Evolutionary conservation across 2,113 vertebrate species (phyloP).

Genomic region (Monarcha castaneiventris): DNA sequence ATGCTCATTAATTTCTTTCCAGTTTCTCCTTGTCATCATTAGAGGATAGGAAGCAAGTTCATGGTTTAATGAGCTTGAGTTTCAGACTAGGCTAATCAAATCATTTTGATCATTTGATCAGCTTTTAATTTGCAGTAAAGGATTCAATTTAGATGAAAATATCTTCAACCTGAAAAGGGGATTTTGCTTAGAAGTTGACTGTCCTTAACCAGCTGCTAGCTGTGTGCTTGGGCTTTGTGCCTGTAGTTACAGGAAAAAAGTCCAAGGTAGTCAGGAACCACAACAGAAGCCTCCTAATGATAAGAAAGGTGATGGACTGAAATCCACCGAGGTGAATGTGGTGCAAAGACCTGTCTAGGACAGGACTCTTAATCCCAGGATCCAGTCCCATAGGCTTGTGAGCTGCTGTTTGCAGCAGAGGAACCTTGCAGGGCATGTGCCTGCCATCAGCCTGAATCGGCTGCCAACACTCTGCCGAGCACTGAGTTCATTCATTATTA

Average conservation of each 20-base stretch:
- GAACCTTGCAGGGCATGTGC: not conserved
- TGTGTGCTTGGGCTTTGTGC: not conserved
- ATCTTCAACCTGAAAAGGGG: not conserved
- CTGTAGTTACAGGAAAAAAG: not conserved
- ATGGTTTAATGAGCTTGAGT: not conserved
- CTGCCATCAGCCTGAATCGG: not conserved
- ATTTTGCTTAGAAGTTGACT: not conserved
- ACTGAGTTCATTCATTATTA: conserved; percentile 21
- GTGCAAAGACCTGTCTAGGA: not conserved
- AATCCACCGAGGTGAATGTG: not conserved
- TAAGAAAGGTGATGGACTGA: not conserved
- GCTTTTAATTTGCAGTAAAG: not conserved
- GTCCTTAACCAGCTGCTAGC: not conserved
- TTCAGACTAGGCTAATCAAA: not conserved
- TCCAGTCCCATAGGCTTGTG: not conserved
- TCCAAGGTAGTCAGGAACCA: not conserved
- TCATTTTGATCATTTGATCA: not conserved
- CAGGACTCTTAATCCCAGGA: not conserved
- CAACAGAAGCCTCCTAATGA: not conserved
- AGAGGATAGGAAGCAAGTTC: not conserved
- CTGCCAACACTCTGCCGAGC: not conserved
- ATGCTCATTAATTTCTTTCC: not conserved
- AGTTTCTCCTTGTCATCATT: not conserved
- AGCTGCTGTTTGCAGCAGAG: not conserved
- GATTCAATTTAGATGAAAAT: not conserved